phyloP scores from a whole-genome alignment of 2,113 vertebrate genomes.

The Phaetusa simplex region DNA sequence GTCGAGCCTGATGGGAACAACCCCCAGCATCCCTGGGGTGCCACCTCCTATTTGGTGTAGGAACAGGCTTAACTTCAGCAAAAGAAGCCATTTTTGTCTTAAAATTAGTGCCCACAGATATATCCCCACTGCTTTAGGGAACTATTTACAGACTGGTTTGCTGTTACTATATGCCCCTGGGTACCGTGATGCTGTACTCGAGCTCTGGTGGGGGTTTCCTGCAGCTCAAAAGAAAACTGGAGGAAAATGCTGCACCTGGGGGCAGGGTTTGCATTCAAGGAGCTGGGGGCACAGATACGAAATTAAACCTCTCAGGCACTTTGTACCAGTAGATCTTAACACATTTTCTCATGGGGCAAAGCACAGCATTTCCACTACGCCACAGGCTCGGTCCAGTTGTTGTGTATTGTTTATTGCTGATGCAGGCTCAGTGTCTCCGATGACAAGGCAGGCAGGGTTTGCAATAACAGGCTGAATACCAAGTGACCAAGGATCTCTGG shows the following conservation, averaged over 20 bases:
- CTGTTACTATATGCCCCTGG: background rate
- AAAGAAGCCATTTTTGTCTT: background rate
- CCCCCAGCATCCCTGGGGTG: background rate
- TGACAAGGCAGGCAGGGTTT: background rate
- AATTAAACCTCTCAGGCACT: background rate
- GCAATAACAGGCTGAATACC: background rate
- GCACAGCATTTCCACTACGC: background rate
- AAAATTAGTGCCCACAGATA: background rate
- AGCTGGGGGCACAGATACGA: background rate
- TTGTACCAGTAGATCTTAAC: background rate
- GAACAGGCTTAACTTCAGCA: background rate
- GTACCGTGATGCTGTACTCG: background rate
- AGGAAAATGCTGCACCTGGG: background rate
- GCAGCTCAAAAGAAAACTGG: background rate
- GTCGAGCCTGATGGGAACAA: rapidly evolving
- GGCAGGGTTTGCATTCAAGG: background rate
- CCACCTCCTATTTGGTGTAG: background rate
- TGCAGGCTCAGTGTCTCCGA: background rate
- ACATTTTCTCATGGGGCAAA: background rate
- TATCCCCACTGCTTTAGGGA: background rate
- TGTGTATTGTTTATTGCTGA: background rate
- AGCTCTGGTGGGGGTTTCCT: background rate
- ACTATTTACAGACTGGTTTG: background rate
- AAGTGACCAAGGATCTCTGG: background rate
- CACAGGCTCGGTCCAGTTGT: background rate